Conservation (phyloP, 2,113 vertebrate species). For the Salvelinus namaycush region DNA sequence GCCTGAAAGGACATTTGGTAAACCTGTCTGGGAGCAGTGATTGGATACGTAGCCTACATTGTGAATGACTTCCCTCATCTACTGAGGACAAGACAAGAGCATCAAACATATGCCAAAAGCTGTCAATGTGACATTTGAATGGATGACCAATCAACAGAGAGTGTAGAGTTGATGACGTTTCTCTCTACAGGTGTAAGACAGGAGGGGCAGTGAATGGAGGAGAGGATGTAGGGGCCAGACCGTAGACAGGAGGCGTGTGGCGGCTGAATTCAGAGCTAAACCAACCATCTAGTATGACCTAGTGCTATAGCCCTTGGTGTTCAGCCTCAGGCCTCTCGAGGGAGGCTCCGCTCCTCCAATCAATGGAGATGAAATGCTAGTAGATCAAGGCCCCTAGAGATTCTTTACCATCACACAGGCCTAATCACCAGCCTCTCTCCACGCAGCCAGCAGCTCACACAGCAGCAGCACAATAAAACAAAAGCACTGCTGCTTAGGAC, state of each 20-base stretch:
- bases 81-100: neutral
- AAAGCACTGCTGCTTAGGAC: neutral
- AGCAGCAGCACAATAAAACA: conserved; percentile 3
- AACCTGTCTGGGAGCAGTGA: neutral
- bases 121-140: neutral
- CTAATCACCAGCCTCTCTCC: neutral
- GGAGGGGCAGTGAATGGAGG: neutral
- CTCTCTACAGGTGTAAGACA: neutral
- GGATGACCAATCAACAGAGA: neutral
- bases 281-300: neutral
- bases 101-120: neutral
- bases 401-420: conserved; percentile 15
- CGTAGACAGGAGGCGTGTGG: neutral
- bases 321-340: neutral
- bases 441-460: conserved; percentile 4
- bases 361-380: conserved; percentile 1
- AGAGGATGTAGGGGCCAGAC: neutral
- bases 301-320: neutral
- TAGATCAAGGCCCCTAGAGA: neutral
- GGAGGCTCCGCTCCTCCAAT: neutral
- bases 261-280: neutral
- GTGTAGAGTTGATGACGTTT: neutral
- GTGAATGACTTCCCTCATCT: neutral
- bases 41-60: neutral
- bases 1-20: neutral